These are phyloP conservation scores for Leucozona laternaria DNA, from an alignment of 2,888 invertebrate genomes.

Conservation along the genomic window DNA sequence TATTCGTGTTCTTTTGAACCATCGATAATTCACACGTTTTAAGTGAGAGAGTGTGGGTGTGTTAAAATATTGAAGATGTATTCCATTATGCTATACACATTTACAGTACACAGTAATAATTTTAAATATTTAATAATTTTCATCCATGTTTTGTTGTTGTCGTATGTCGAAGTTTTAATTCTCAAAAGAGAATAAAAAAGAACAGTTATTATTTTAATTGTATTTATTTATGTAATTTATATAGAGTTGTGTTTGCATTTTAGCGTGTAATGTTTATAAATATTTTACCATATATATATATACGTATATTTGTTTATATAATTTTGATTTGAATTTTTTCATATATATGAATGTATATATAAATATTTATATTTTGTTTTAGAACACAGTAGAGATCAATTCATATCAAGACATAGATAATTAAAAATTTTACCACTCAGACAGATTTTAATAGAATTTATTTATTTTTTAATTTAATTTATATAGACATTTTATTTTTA, in stretches of 20 bases:
- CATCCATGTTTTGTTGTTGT: conserved; percentile 29
- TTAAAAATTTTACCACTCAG: conserved; percentile 60
- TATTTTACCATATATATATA: conserved; percentile 61
- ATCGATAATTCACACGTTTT: conserved; percentile 56
- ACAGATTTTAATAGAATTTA: conserved; percentile 62
- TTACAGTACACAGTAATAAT: conserved; percentile 59
- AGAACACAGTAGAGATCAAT: conserved; percentile 82
- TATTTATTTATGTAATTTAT: conserved; percentile 50
- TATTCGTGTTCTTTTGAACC: conserved; percentile 38
- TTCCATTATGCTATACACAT: conserved; percentile 62
- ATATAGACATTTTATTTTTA: conserved; percentile 51
- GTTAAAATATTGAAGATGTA: conserved; percentile 60
- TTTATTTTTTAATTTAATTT: conserved; percentile 20
- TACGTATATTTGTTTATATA: conserved; percentile 69
- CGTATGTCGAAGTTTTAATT: conserved; percentile 68
- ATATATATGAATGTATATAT: conserved; percentile 37
- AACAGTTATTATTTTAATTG: conserved; percentile 28
- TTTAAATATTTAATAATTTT: conserved; percentile 59
- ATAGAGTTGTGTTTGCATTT: conserved; percentile 65
- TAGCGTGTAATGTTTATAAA: conserved; percentile 64
- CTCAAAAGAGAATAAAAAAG: conserved; percentile 67
- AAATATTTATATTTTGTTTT: conserved; percentile 74
- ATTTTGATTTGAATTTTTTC: conserved; percentile 67
- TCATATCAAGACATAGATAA: conserved; percentile 74
- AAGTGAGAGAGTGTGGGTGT: conserved; percentile 34